Evolutionary conservation across 2,888 invertebrate genomes (phyloP).

Genomic region (Hartigia nigra): DNA sequence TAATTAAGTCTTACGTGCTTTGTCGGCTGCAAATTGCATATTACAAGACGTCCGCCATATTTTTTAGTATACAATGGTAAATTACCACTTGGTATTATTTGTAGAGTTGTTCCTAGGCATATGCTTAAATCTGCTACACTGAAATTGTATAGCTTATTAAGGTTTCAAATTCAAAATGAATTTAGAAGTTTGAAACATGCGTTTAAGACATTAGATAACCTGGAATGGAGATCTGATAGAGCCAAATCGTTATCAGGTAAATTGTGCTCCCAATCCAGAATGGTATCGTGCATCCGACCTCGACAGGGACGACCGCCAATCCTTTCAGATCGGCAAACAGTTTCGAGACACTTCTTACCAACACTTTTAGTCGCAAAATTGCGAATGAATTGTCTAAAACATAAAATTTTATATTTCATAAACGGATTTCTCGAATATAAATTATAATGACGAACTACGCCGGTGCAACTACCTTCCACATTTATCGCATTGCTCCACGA

Average conservation of each 20-base stretch:
- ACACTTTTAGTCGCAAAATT: conserved; percentile 83
- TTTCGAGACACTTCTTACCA: conserved; percentile 76
- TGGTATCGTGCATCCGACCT: conserved; percentile 88
- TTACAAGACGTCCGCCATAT: conserved; percentile 88
- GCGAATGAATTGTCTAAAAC: conserved; percentile 82
- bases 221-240: conserved; percentile 87
- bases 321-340: conserved; percentile 74
- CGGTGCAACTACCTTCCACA: conserved; percentile 77
- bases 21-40: conserved; percentile 97
- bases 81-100: conserved; percentile 97
- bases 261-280: conserved; percentile 97
- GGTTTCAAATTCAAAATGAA: not conserved
- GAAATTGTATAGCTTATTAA: conserved; percentile 52
- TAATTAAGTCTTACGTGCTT: conserved; percentile 81
- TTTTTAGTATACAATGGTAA: conserved; percentile 88
- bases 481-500: conserved; percentile 90
- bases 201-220: conserved; percentile 65
- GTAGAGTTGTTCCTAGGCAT: conserved; percentile 96
- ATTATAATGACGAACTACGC: not conserved
- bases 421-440: not conserved
- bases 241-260: conserved; percentile 88
- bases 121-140: conserved; percentile 94
- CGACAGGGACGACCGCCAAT: conserved; percentile 80
- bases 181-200: not conserved
- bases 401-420: conserved; percentile 1